Conservation (phyloP, 2,888 invertebrate species). For the Orthosia gothica region DNA sequence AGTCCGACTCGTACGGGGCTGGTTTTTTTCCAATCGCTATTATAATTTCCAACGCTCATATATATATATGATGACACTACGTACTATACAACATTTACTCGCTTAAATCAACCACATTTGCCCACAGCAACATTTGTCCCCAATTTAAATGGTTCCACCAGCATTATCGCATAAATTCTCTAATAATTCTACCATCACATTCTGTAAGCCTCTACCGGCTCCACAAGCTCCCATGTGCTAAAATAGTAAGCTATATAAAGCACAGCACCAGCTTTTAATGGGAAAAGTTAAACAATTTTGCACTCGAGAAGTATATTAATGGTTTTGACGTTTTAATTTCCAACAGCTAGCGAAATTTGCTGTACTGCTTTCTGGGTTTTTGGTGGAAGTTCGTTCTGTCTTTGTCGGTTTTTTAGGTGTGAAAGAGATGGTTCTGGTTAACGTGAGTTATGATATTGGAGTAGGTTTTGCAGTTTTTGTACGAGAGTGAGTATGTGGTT, state of each 20-base stretch:
- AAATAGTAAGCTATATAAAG: conserved; percentile 74
- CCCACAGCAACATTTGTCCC: background rate
- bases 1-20: too few relatives aligned
- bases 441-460: conserved; percentile 5
- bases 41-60: too few relatives aligned
- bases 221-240: conserved; percentile 37
- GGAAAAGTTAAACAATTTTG: conserved; percentile 85
- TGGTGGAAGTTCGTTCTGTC: background rate
- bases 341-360: conserved; percentile 63
- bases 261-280: conserved; percentile 77
- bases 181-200: conserved; percentile 3
- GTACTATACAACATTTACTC: too few relatives aligned
- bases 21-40: too few relatives aligned
- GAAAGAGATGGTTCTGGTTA: conserved; percentile 3
- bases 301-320: conserved; percentile 80
- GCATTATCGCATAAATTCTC: conserved; percentile 7
- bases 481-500: background rate
- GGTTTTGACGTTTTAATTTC: conserved; percentile 84
- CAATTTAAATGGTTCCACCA: background rate
- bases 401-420: conserved; percentile 25
- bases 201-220: conserved; percentile 4
- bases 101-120: background rate
- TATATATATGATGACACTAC: too few relatives aligned
- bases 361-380: conserved; percentile 28
- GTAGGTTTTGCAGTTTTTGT: background rate